A percentile compares a stretch with the other conserved stretches of the same genome.
Evolutionary conservation across 2,888 invertebrate species (phyloP).

Genomic region (Belgica antarctica): DNA sequence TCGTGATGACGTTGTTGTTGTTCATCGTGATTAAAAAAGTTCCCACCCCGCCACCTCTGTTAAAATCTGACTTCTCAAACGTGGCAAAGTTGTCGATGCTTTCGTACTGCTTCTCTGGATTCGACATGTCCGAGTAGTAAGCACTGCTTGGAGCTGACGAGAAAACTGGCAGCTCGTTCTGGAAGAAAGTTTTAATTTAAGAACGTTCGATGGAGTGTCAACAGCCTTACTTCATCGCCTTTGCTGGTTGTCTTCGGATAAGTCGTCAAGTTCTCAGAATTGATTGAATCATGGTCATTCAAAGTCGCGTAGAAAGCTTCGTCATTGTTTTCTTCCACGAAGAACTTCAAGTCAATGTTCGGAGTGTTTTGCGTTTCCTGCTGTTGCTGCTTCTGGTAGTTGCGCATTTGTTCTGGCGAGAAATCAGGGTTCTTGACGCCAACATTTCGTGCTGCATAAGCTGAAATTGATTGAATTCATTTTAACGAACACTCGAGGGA

Average conservation of each 20-base stretch:
- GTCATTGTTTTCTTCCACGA: conserved; percentile 20
- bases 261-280: conserved; percentile 24
- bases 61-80: background rate
- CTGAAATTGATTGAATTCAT: background rate
- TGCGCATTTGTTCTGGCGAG: background rate
- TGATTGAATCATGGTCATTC: conserved; percentile 35
- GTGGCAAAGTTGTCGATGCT: conserved; percentile 54
- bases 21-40: background rate
- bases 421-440: conserved; percentile 3
- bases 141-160: conserved; percentile 71
- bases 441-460: background rate
- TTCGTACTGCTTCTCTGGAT: conserved; percentile 60
- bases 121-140: conserved; percentile 69
- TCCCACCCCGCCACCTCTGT: background rate
- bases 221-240: conserved; percentile 50
- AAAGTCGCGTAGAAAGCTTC: conserved; percentile 26
- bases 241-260: conserved; percentile 12
- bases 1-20: background rate
- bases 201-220: background rate
- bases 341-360: conserved; percentile 19
- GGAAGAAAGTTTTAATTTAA: background rate
- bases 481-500: too few species aligned
- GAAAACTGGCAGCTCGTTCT: conserved; percentile 59
- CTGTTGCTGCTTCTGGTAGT: background rate
- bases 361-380: conserved; percentile 5